These are phyloP conservation scores for Thalpophila matura DNA, from an alignment of 2,888 invertebrate genomes.

Conservation along the genomic window DNA sequence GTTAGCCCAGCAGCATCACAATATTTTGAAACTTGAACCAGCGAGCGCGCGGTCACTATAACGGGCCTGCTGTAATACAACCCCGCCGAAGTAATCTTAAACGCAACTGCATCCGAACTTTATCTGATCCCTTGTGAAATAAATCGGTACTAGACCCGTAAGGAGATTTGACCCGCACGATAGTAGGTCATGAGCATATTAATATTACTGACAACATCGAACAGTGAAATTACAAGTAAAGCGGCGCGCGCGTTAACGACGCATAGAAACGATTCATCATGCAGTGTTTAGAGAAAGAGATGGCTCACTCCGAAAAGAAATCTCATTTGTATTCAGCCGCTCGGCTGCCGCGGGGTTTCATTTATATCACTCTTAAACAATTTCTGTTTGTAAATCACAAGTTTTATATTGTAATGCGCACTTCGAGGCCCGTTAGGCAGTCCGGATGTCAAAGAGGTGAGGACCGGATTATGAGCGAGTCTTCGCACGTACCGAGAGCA, in stretches of 20 bases:
- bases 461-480: conserved; percentile 77
- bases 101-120: conserved; percentile 79
- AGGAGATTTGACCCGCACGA: conserved; percentile 82
- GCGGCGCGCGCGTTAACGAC: conserved; percentile 84
- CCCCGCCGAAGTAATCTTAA: conserved; percentile 71
- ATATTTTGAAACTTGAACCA: conserved; percentile 85
- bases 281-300: conserved; percentile 82
- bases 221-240: conserved; percentile 85
- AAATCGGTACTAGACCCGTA: conserved; percentile 76
- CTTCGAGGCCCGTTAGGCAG: conserved; percentile 74
- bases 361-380: conserved; percentile 85
- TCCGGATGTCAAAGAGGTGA: conserved; percentile 81
- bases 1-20: too few relatives aligned
- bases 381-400: conserved; percentile 85
- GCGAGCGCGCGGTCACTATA: conserved; percentile 69
- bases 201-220: conserved; percentile 88
- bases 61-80: conserved; percentile 76
- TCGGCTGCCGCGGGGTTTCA: conserved; percentile 75
- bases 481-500: conserved; percentile 69
- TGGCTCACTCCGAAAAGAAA: conserved; percentile 85
- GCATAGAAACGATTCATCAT: conserved; percentile 87
- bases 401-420: conserved; percentile 79
- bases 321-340: conserved; percentile 85
- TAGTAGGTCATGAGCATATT: conserved; percentile 88
- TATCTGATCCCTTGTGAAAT: conserved; percentile 83